Percentiles rank a stretch among this genome's conserved stretches.
These are phyloP conservation scores for Xenopus laevis DNA, from an alignment of 2,113 vertebrate genomes.

Conservation along the genomic window DNA sequence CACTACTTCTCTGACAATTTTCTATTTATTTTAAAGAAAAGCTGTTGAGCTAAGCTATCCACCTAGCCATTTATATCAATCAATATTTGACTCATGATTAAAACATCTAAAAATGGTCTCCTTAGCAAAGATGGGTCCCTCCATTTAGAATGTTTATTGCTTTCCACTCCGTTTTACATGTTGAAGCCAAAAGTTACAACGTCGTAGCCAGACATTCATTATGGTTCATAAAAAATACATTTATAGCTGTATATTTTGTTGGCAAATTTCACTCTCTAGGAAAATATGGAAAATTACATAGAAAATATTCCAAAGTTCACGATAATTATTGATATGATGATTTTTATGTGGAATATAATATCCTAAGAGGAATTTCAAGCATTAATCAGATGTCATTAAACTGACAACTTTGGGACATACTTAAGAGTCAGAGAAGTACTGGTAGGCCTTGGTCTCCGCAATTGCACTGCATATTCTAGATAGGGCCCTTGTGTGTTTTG, in stretches of 20 bases:
- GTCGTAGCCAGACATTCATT: constrained; percentile 68
- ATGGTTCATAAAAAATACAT: constrained; percentile 67
- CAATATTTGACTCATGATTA: constrained; percentile 62
- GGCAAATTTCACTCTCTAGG: constrained; percentile 57
- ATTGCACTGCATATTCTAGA: too few relatives aligned
- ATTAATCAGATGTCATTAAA: too few relatives aligned
- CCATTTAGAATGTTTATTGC: constrained; percentile 60
- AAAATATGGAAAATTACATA: neutral
- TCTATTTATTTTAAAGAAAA: constrained; percentile 68
- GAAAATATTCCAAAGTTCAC: neutral
- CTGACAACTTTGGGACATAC: too few relatives aligned
- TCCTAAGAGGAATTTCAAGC: too few relatives aligned
- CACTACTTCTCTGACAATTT: constrained; percentile 68
- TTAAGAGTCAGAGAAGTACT: too few relatives aligned
- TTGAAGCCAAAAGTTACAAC: constrained; percentile 66
- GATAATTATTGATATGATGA: too few relatives aligned
- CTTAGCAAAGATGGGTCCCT: constrained; percentile 57
- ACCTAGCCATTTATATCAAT: constrained; percentile 73
- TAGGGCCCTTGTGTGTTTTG: too few relatives aligned
- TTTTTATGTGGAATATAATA: too few relatives aligned
- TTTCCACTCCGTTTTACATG: constrained; percentile 61
- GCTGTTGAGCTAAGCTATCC: constrained; percentile 71
- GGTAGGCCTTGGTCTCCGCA: too few relatives aligned
- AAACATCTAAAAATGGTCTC: constrained; percentile 50
- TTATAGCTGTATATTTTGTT: constrained; percentile 65